phyloP scores from a whole-genome alignment of 1,140 invertebrate species.

The Panonychus citri region DNA sequence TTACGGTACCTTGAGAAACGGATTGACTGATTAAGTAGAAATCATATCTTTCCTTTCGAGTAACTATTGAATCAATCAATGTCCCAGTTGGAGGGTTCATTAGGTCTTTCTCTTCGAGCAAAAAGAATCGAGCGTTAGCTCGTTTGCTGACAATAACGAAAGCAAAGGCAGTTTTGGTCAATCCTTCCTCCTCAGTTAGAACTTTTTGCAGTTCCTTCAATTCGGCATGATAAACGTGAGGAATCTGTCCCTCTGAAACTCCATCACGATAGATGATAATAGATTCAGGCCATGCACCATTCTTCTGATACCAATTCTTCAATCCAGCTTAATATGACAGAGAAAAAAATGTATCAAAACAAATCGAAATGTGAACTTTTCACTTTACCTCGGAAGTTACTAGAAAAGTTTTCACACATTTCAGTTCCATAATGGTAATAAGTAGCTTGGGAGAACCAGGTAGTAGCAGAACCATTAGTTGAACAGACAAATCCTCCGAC shows the following conservation, averaged over 20 bases:
- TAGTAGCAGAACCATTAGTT: conserved; percentile 33
- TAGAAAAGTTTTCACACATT: conserved; percentile 22
- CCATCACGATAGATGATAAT: conserved; percentile 29
- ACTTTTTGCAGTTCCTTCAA: conserved; percentile 17
- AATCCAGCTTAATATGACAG: conserved; percentile 16
- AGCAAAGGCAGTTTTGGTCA: not conserved
- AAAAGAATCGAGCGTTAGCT: conserved; percentile 30
- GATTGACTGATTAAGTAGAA: conserved; percentile 56
- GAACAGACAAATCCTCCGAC: conserved; percentile 26
- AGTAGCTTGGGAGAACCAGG: conserved; percentile 38
- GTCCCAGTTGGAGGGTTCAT: conserved; percentile 60
- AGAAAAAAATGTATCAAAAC: not conserved
- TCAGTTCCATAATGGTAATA: conserved; percentile 24
- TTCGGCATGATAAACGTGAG: conserved; percentile 23
- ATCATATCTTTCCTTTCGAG: conserved; percentile 51
- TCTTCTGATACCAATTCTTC: conserved; percentile 23
- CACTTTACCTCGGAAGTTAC: conserved; percentile 16
- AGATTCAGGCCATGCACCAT: conserved; percentile 19
- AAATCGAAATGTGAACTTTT: not conserved
- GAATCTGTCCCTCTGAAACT: conserved; percentile 27
- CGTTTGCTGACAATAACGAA: conserved; percentile 29
- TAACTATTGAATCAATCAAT: conserved; percentile 60
- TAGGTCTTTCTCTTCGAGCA: not conserved
- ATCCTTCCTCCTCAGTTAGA: not conserved
- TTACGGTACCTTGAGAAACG: conserved; percentile 44